A percentile compares a stretch with the other conserved stretches of the same genome.
Conservation (phyloP, 2,113 vertebrate genomes). For the Saccopteryx bilineata region DNA sequence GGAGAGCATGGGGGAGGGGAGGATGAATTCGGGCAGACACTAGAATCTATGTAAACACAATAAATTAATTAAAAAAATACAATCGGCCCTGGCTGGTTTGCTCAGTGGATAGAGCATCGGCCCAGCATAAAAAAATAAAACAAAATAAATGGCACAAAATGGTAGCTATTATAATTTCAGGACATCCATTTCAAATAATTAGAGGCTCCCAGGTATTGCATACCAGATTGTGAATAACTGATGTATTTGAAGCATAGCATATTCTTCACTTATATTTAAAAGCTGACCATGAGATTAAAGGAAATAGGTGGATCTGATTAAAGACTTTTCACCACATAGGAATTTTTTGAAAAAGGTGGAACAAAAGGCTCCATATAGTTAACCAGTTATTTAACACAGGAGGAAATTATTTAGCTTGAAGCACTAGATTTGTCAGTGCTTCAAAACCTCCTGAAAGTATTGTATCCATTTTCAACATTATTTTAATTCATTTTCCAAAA, state of each 20-base stretch:
- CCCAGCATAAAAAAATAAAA: neutral
- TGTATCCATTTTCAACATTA: slow-evolving; percentile 60
- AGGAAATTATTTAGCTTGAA: slow-evolving; percentile 42
- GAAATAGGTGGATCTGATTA: neutral
- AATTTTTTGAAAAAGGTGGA: neutral
- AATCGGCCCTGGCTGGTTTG: no score
- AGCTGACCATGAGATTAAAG: slow-evolving; percentile 26
- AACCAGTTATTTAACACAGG: slow-evolving; percentile 21
- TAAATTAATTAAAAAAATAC: no score
- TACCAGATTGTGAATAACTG: neutral
- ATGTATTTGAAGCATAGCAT: neutral
- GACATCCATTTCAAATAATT: neutral
- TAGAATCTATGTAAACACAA: no score
- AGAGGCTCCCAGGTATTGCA: neutral
- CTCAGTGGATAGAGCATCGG: no score
- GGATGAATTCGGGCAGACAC: no score
- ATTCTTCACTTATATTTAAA: slow-evolving; percentile 7
- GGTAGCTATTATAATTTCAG: neutral
- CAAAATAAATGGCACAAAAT: neutral
- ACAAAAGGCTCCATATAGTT: neutral
- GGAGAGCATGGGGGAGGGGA: no score
- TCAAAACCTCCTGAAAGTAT: slow-evolving; percentile 13
- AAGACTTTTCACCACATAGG: slow-evolving; percentile 28
- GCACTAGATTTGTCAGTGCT: neutral
- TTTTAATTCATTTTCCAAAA: slow-evolving; percentile 60